A percentile compares a stretch with the other conserved stretches of the same genome.
Evolutionary conservation across 1,140 invertebrate genomes (phyloP).

Genomic region (Solenopsis invicta): DNA sequence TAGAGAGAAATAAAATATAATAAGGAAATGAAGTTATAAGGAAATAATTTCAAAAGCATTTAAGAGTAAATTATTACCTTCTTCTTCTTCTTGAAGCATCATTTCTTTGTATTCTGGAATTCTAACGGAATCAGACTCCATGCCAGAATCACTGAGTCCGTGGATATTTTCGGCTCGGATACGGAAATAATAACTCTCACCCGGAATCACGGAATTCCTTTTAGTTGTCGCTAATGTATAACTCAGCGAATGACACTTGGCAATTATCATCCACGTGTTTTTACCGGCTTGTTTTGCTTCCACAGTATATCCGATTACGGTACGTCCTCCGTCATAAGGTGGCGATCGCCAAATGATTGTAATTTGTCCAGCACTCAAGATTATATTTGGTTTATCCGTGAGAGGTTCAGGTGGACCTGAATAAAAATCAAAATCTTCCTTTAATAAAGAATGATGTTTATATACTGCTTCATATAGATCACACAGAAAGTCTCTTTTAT

Average conservation of each 20-base stretch:
- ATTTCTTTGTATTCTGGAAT: conserved; percentile 82
- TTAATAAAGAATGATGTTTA: background rate
- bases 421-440: conserved; percentile 56
- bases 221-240: conserved; percentile 86
- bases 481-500: background rate
- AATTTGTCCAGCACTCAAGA: conserved; percentile 82
- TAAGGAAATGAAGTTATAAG: background rate
- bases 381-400: conserved; percentile 89
- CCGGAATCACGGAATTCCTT: conserved; percentile 85
- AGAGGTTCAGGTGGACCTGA: conserved; percentile 92
- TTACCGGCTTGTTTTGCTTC: conserved; percentile 90
- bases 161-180: conserved; percentile 93
- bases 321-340: conserved; percentile 94
- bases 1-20: background rate
- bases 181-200: conserved; percentile 90
- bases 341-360: conserved; percentile 94
- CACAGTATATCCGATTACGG: conserved; percentile 93
- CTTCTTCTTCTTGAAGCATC: conserved; percentile 67
- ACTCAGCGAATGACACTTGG: conserved; percentile 90
- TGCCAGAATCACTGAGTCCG: conserved; percentile 91
- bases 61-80: conserved; percentile 70
- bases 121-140: conserved; percentile 87
- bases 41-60: background rate
- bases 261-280: conserved; percentile 88
- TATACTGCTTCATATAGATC: background rate